Conservation (phyloP, 2,888 invertebrate species). For the Coleophora flavipennella region DNA sequence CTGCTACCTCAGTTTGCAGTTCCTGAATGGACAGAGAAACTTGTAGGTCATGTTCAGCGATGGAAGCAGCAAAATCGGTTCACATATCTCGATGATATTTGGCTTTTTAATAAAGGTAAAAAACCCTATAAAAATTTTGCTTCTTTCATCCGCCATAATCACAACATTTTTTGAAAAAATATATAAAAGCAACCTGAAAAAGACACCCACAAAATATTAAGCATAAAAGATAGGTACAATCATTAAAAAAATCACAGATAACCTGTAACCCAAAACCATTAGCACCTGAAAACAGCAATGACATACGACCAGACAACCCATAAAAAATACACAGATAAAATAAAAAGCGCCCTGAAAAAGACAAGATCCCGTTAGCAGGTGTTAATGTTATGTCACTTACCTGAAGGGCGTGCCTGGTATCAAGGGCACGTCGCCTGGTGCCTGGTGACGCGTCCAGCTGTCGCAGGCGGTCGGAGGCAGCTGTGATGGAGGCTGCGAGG, state of each 20-base stretch:
- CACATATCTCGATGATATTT: too few relatives aligned
- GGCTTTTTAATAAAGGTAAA: too few relatives aligned
- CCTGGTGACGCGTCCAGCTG: slow-evolving; percentile 84
- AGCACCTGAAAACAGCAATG: not conserved
- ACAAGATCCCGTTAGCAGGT: not conserved
- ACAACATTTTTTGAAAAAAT: too few relatives aligned
- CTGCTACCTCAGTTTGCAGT: slow-evolving; percentile 80
- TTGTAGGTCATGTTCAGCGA: not conserved
- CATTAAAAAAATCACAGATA: too few relatives aligned
- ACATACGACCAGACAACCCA: not conserved
- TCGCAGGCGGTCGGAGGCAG: slow-evolving; percentile 81
- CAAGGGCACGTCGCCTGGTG: slow-evolving; percentile 81
- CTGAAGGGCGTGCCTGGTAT: slow-evolving; percentile 80
- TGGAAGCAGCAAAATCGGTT: too few relatives aligned
- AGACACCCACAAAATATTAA: too few relatives aligned
- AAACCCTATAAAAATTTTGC: too few relatives aligned
- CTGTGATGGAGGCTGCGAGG: slow-evolving; percentile 78
- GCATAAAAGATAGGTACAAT: too few relatives aligned
- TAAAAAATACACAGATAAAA: not conserved
- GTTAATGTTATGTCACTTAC: slow-evolving; percentile 40
- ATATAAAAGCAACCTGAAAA: too few relatives aligned
- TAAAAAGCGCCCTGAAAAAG: not conserved
- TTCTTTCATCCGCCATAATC: too few relatives aligned
- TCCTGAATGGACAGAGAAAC: slow-evolving; percentile 67
- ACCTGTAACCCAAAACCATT: not conserved